Percentiles rank a stretch among this genome's conserved stretches.
Evolutionary conservation across 2,888 invertebrate genomes (phyloP).

Genomic region (Orthonychiurus folsomi): DNA sequence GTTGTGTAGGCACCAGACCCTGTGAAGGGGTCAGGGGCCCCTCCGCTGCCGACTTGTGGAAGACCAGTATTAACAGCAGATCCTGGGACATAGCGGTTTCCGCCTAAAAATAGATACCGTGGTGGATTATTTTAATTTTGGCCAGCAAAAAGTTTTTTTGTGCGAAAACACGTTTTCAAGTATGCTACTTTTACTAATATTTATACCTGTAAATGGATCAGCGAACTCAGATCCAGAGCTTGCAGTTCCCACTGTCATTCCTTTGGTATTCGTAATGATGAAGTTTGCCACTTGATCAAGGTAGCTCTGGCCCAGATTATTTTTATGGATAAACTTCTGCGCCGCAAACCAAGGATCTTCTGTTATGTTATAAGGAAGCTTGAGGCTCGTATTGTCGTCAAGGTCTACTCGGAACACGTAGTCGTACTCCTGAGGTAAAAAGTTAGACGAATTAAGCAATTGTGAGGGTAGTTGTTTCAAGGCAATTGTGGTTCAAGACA

Average conservation of each 20-base stretch:
- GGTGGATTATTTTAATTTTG: neutral
- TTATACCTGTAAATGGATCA: constrained; percentile 55
- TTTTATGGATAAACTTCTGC: constrained; percentile 75
- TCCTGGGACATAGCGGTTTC: constrained; percentile 59
- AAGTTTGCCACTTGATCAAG: constrained; percentile 86
- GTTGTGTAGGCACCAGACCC: constrained; percentile 45
- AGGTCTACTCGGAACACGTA: constrained; percentile 94
- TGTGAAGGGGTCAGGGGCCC: constrained; percentile 48
- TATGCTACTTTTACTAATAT: neutral
- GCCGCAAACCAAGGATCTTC: constrained; percentile 91
- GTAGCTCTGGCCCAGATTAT: constrained; percentile 74
- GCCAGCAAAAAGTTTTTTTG: neutral
- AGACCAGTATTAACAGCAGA: constrained; percentile 40
- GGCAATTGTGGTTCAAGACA: too few species aligned
- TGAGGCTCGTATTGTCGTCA: constrained; percentile 77
- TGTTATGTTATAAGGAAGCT: constrained; percentile 78
- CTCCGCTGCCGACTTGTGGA: constrained; percentile 26
- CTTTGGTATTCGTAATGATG: constrained; percentile 70
- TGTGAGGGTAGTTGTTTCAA: too few species aligned
- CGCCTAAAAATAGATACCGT: constrained; percentile 47
- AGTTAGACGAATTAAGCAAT: neutral
- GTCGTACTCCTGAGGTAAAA: constrained; percentile 62
- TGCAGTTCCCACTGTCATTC: constrained; percentile 41
- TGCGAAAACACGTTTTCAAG: neutral
- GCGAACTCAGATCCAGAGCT: constrained; percentile 44